Base-by-base conservation (phyloP, 2,113 vertebrate genomes). In the Aramus guarauna region DNA sequence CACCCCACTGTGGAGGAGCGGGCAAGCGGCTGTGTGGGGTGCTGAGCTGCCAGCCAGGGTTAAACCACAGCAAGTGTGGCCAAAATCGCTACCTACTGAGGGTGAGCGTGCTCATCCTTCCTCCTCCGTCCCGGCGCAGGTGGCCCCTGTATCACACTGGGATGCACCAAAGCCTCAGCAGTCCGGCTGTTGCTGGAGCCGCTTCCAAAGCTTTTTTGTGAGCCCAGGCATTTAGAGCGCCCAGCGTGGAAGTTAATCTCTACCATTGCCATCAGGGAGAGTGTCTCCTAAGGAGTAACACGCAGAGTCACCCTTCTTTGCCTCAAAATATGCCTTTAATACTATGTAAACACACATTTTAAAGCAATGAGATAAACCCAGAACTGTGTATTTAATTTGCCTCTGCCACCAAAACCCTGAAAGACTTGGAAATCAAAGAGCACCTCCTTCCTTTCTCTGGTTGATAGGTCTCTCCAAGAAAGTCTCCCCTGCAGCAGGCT, bases 71-170 rank as follows among this genome's bases (percentile, higher is more conserved):
- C 26, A 32, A 9, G 34, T n/a, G 29, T 29, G 23, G 48, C 39
- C 20, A 48, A 72, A n/a, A 21, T 1, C 21, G 30, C 15, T 22
- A 15, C 50, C 24, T 30, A 14, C n/a, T 2, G 1, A 79, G 0
- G 0, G 20, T 3, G 13, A 36, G 50, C 13, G 8, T 2, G 19
- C 13, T 56, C 58, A 30, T 73, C 59, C 41, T 47, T 55, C 43
- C 58, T 48, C 30, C 26, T 36, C 29, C 5, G 1, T 48, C 60
- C 34, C 6, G n/a, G 18, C 6, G 4, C 1, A 1, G 13, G 50
- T 4, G 1, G 34, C 32, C 47, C 21, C 47, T 23, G 39, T 14
- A 21, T 26, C 34, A 12, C 34, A 45, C 18, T 5, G 0, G 47
- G 6, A 24, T 5, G 13, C 76, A 36, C 2, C 1, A 32, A 72